Evolutionary conservation across 2,888 invertebrate genomes (phyloP), one percentile per base, ranked within the genome.

Genomic region (Harpalus rufipes): DNA sequence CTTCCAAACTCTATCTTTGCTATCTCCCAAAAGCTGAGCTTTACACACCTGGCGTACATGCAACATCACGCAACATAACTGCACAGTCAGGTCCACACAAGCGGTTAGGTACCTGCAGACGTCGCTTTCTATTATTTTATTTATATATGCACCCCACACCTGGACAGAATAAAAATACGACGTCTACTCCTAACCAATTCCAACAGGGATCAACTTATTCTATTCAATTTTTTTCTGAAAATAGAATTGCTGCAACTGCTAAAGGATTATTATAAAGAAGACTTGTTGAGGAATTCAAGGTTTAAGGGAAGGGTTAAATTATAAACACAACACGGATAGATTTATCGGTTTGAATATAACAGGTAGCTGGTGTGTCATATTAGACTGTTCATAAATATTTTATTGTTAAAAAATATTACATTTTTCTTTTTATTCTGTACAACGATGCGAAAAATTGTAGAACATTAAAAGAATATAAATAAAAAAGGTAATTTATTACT

Each of bases 71-170:
- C 41, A 81, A 81, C 81, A n/a, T 65, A 63, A 65, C 81, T 81
- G 81, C 81, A 81, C 21, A 81, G 44, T 81, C 81, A 81, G 81
- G 81, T 81, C 25, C 21, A 14, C 59, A 32, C 16, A 25, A 7
- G 56, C n/a, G 12, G 21, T 21, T 63, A 12, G 18, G 7, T 18
- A 59, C 59, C 59, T 59, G 59, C 59, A 14, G 7, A 68, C 39
- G n/a, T 72, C 76, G 16, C 21, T 56, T 78, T 78, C 78, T 78
- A 65, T 81, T 81, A 81, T 81, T 81, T 81, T 81, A 81, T 81
- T 81, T 81, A 81, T 81, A 61, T 81, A 81, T 81, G 81, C 81
- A 81, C 81, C 81, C 81, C 81, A 58, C 81, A 81, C 81, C 80
- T 61, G 59, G 32, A 59, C 44, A 51, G 8, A 32, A 32, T 32